Base-by-base conservation (phyloP, 2,797 vertebrate genomes). In the Cottoperca gobio region DNA sequence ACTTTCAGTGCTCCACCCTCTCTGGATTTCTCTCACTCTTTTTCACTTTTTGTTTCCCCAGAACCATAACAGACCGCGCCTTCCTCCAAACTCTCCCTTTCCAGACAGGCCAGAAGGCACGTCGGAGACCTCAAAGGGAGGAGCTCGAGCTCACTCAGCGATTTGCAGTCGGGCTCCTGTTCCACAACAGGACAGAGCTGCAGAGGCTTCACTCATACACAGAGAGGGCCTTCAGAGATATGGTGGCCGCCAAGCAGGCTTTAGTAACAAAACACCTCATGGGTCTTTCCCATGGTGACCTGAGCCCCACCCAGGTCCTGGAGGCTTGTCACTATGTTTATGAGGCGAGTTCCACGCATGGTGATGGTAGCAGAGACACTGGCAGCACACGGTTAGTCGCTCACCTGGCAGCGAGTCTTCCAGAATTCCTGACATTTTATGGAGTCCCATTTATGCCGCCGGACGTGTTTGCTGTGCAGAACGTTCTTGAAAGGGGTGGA, bases 261-360 rank as follows among this genome's bases (percentile, higher is more conserved):
- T 88, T 88, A 2, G 81, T 97, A 3, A 72, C 74, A 14, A 90
- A 91, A 26, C 95, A 95, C 54, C 74, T 99, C 62, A 88, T 84
- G 75, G 90, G 90, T 37, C 91, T 97, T 31, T 90, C 93, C 35
- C 87, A 92, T 0, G 55, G 72, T 0, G 73, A 89, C 0, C 89
- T 98, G 60, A 89, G 66, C 33, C 87, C 96, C 0, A 88, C 93
- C 35, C 94, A 91, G 81, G 77, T 98, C 48, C 88, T 99, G 31
- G 96, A 97, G 78, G 90, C 95, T 5, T 94, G 96, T 28, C 96
- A 96, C 77, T 97, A 95, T 13, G 73, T 96, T 57, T 95, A 95
- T 0, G 97, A 98, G 87, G 92, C 94, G 0, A 70, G 66, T 52
- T 78, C 71, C 24, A 81, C 74, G 0, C 13, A 40, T 3, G 21